Percentiles rank a stretch among this genome's conserved stretches.
Conservation (phyloP, 2,113 vertebrate species). For the Apeltes quadracus region DNA sequence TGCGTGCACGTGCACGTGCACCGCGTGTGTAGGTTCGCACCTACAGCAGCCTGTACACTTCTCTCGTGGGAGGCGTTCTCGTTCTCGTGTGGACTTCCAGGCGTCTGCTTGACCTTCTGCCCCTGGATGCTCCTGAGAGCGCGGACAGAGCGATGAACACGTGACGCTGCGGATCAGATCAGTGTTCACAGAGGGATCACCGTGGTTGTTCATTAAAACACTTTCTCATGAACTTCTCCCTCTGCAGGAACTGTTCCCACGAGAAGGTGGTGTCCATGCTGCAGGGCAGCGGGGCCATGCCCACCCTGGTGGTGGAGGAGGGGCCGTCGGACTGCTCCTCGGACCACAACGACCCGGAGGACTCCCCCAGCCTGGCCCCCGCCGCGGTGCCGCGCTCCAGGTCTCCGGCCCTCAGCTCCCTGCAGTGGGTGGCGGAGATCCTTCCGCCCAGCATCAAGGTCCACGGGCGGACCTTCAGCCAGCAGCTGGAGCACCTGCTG, state of each 20-base stretch:
- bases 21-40: background rate
- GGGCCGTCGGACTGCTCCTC: slow-evolving; percentile 85
- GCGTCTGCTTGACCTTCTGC: slow-evolving; percentile 47
- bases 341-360: slow-evolving; percentile 86
- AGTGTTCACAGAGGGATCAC: no score
- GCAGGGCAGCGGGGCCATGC: slow-evolving; percentile 96
- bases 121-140: slow-evolving; percentile 37
- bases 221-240: background rate
- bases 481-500: slow-evolving; percentile 96
- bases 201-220: background rate
- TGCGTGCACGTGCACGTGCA: background rate
- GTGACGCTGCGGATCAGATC: no score
- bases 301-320: slow-evolving; percentile 95
- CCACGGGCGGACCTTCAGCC: slow-evolving; percentile 93
- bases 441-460: slow-evolving; percentile 96
- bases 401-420: slow-evolving; percentile 91
- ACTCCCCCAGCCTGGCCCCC: slow-evolving; percentile 67
- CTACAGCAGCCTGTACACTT: slow-evolving; percentile 34
- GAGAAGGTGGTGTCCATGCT: slow-evolving; percentile 99
- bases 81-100: slow-evolving; percentile 33
- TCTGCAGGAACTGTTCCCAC: slow-evolving; percentile 92
- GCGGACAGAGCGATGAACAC: slow-evolving; percentile 22
- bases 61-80: slow-evolving; percentile 43
- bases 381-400: slow-evolving; percentile 73
- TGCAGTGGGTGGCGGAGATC: slow-evolving; percentile 98